Evolutionary conservation across 2,888 invertebrate genomes (phyloP).

Genomic region (Smittia sp.): DNA sequence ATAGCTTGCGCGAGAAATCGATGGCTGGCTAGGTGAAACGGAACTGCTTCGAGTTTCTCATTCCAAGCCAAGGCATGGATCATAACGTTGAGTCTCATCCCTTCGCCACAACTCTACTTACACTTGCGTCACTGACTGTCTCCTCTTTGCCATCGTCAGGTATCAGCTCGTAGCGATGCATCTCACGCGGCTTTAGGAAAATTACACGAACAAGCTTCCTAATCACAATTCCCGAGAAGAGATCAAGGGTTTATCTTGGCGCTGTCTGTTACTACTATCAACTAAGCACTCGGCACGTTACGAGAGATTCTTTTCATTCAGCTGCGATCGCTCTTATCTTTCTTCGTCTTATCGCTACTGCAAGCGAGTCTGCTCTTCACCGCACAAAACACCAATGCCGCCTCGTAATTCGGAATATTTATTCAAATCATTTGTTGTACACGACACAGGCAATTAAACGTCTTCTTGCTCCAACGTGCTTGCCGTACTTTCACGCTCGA

Average conservation of each 20-base stretch:
- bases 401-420: neutral
- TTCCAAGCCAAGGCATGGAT: neutral
- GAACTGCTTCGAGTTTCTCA: neutral
- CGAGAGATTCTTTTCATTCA: slow-evolving; percentile 3
- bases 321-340: slow-evolving; percentile 2
- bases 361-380: no score
- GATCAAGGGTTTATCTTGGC: neutral
- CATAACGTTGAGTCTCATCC: neutral
- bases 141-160: neutral
- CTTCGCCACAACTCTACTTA: neutral
- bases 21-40: neutral
- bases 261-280: neutral
- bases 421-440: neutral
- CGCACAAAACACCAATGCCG: no score
- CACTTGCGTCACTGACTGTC: neutral
- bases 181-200: no score
- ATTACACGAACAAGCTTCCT: no score
- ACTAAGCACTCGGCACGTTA: neutral
- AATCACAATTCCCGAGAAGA: neutral
- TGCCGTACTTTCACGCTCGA: neutral
- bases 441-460: neutral
- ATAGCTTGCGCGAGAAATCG: neutral
- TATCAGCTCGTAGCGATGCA: neutral
- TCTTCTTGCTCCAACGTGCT: neutral
- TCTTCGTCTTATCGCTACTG: neutral